Evolutionary conservation across 2,888 invertebrate species (phyloP), one percentile per base, ranked within the genome.

Genomic region (Ophioninae sp.): DNA sequence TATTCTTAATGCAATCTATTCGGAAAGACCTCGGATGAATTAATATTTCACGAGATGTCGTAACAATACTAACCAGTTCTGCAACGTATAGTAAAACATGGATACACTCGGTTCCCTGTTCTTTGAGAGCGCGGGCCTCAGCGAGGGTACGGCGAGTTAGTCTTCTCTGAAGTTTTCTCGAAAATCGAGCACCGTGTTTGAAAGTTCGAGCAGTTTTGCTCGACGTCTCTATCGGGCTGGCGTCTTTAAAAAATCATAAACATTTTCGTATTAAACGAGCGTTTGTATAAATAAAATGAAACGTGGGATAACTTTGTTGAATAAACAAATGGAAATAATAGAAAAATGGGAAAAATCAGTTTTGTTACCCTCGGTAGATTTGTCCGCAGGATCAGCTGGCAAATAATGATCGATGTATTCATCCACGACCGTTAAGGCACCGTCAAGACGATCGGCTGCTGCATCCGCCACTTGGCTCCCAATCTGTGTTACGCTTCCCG

Each of bases 361-460:
- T 23, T 67, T 39, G 69, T 79, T 75, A 96, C 96, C 95, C 89
- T 96, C 96, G 84, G 93, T 93, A 80, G 94, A 94, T 92, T 95
- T 95, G 90, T 95, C 95, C 59, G 94, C 93, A 0, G 92, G 90
- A 91, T 95, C 96, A 9, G 95, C 95, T 37, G 97, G 96, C 86
- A 97, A 94, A 92, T 96, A 97, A 93, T 95, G 96, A 93, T 97
- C 97, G 68, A 97, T 96, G 90, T 97, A 97, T 90, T 95, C 95
- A 90, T 97, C 97, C 37, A 97, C 97, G 23, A 95, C 96, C 87
- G 95, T 94, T 67, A 97, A 94, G 5, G 96, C 97, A 17, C 95
- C 95, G 91, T 97, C 97, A 39, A 97, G 93, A 6, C 95, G 96
- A 79, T 96, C 95, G 0, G 96, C 97, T 0, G 97, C 97, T 86